phyloP scores from a whole-genome alignment of 2,113 vertebrate species.

The Puntigrus tetrazona region DNA sequence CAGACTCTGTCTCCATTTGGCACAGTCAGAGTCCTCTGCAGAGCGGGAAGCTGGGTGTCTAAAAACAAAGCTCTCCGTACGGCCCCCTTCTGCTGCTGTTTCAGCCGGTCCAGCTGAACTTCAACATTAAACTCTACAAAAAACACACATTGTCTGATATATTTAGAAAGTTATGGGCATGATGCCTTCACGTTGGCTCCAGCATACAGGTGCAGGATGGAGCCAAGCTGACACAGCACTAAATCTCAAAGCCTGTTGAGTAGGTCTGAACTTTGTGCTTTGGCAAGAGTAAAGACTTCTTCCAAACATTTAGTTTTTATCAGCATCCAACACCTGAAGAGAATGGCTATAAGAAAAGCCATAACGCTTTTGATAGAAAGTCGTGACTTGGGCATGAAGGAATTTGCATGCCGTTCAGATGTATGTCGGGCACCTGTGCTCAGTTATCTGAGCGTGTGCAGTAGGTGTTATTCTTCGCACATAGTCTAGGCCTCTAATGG shows the following conservation, averaged over 20 bases:
- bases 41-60: slow-evolving; percentile 74
- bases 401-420: slow-evolving; percentile 1
- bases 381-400: neutral
- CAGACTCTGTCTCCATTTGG: slow-evolving; percentile 76
- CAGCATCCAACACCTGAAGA: slow-evolving; percentile 15
- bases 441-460: slow-evolving; percentile 4
- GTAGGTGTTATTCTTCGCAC: slow-evolving; percentile 20
- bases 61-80: slow-evolving; percentile 83
- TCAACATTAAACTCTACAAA: slow-evolving; percentile 84
- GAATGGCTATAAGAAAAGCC: neutral
- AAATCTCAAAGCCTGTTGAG: neutral
- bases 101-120: slow-evolving; percentile 84
- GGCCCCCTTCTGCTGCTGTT: slow-evolving; percentile 85
- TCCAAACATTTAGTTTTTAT: slow-evolving; percentile 9
- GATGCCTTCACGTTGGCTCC: neutral
- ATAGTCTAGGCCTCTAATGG: slow-evolving; percentile 28
- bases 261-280: neutral
- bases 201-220: neutral
- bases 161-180: slow-evolving; percentile 28
- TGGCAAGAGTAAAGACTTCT: neutral
- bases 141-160: slow-evolving; percentile 24
- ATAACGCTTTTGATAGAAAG: neutral
- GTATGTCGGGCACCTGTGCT: slow-evolving; percentile 31
- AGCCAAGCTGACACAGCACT: neutral
- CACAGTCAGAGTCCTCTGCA: slow-evolving; percentile 73